Conservation (phyloP, 53 echinoderm and acorn worm species). For the Echinometra lucunter region DNA sequence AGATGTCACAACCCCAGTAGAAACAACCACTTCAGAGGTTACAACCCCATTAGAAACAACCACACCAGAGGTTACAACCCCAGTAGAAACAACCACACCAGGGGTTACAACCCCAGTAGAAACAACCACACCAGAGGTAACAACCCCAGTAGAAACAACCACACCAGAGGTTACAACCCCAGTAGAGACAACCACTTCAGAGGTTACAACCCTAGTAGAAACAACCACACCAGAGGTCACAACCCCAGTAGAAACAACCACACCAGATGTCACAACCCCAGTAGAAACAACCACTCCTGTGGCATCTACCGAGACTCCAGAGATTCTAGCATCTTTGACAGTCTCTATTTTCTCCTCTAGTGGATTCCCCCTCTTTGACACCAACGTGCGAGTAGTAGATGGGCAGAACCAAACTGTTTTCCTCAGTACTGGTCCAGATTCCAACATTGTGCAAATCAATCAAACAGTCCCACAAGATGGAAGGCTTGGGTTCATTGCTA, state of each 20-base stretch:
- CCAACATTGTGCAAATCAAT: not conserved
- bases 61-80: no score
- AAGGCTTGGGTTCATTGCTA: constrained; percentile 40
- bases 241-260: not conserved
- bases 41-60: no score
- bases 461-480: not conserved
- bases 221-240: not conserved
- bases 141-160: not conserved
- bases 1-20: no score
- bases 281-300: not conserved
- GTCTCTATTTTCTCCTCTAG: not conserved
- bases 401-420: not conserved
- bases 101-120: no score
- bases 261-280: not conserved
- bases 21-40: no score
- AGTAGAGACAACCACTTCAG: not conserved
- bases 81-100: no score
- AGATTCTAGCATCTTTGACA: not conserved
- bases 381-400: not conserved
- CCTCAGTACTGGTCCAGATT: not conserved
- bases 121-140: not conserved
- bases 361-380: constrained; percentile 4
- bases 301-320: not conserved
- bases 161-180: not conserved
- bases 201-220: not conserved